phyloP scores from a whole-genome alignment of 1,140 invertebrate genomes.

The Ceratina australensis region DNA sequence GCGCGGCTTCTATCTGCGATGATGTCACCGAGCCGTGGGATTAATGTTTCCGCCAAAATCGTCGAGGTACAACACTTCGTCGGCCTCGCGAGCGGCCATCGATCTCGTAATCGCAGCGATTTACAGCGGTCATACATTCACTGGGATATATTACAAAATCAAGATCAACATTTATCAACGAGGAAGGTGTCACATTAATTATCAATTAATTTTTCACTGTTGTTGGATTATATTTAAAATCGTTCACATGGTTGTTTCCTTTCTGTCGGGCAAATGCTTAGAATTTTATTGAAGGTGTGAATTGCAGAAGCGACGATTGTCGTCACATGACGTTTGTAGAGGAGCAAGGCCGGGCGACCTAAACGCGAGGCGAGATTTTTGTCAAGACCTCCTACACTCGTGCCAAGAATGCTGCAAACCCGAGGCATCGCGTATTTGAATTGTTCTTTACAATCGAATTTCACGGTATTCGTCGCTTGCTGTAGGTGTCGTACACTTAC shows the following conservation, averaged over 20 bases:
- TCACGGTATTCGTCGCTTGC: not conserved
- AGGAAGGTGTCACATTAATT: not conserved
- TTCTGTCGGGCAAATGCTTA: conserved; percentile 6
- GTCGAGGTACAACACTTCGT: not conserved
- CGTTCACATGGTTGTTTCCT: too few species aligned
- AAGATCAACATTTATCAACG: not conserved
- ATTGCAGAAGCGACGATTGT: conserved; percentile 35
- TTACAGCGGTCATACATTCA: not conserved
- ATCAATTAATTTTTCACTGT: not conserved
- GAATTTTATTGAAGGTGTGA: conserved; percentile 58
- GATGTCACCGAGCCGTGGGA: conserved; percentile 23
- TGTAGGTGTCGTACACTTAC: too few species aligned
- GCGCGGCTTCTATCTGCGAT: conserved; percentile 14
- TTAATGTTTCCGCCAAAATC: conserved; percentile 36
- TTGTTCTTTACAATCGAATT: conserved; percentile 21
- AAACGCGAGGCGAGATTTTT: conserved; percentile 51
- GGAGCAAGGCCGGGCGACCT: conserved; percentile 49
- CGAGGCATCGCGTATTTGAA: conserved; percentile 13
- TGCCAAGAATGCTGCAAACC: conserved; percentile 50
- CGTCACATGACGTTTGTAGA: conserved; percentile 42
- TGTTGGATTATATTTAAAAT: too few species aligned
- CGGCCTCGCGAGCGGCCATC: conserved; percentile 17
- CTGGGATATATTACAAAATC: not conserved
- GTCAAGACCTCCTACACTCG: conserved; percentile 33
- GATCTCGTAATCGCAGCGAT: conserved; percentile 32